phyloP scores from a whole-genome alignment of 1,140 invertebrate genomes.

The Camponotus floridanus region DNA sequence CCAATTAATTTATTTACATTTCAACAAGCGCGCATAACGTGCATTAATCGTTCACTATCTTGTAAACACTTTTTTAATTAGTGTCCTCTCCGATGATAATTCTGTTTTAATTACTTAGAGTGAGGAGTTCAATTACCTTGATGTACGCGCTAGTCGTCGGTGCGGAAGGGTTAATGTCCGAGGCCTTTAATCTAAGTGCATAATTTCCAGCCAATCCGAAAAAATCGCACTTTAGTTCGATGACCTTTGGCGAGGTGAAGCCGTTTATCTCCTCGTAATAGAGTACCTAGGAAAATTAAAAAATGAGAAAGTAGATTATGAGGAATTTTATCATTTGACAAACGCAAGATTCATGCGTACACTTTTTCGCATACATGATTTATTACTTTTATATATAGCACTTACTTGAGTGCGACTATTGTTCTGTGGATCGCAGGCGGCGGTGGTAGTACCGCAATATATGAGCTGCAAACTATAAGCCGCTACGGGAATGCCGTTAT shows the following conservation, averaged over 20 bases:
- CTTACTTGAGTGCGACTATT: slow-evolving; percentile 82
- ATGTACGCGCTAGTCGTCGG: slow-evolving; percentile 89
- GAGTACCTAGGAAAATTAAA: slow-evolving; percentile 84
- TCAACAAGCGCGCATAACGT: background rate
- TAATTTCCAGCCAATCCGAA: slow-evolving; percentile 93
- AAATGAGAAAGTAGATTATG: background rate
- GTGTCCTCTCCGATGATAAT: no score
- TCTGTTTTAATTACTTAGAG: background rate
- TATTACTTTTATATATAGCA: slow-evolving; percentile 23
- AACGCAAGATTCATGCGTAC: background rate
- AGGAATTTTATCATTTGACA: background rate
- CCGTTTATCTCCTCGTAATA: slow-evolving; percentile 90
- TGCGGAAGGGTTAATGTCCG: slow-evolving; percentile 84
- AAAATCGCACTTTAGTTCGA: slow-evolving; percentile 90
- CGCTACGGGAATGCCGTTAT: slow-evolving; percentile 85
- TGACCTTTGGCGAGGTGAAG: slow-evolving; percentile 88
- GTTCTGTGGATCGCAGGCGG: slow-evolving; percentile 83
- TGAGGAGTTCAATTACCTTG: slow-evolving; percentile 85
- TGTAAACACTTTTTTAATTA: slow-evolving; percentile 9
- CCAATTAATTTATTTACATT: background rate
- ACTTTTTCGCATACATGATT: background rate
- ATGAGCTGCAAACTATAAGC: slow-evolving; percentile 89
- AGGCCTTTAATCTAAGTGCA: slow-evolving; percentile 89
- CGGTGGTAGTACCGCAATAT: slow-evolving; percentile 89
- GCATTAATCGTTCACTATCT: background rate